Evolutionary conservation across 2,797 vertebrate species (phyloP).

Genomic region (Thamnophis elegans): DNA sequence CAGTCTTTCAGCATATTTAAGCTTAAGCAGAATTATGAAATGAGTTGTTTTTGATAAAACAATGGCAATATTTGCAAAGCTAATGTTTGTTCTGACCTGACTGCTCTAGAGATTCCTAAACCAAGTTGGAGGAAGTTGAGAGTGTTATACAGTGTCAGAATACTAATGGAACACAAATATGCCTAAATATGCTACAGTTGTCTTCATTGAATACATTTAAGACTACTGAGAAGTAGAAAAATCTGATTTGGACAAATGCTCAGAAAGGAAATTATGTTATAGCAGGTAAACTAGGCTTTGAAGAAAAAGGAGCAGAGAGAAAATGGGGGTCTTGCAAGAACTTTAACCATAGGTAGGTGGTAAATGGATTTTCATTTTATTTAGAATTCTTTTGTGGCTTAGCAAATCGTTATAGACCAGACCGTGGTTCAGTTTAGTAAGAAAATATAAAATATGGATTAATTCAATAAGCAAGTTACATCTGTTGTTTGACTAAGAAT

Average conservation of each 20-base stretch:
- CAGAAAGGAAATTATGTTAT: background rate
- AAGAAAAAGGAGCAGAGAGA: background rate
- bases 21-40: background rate
- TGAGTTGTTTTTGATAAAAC: constrained; percentile 1
- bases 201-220: background rate
- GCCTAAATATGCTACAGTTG: background rate
- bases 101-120: background rate
- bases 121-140: background rate
- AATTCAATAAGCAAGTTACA: background rate
- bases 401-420: background rate
- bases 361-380: background rate
- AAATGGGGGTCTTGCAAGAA: background rate
- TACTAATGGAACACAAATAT: background rate
- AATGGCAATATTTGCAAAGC: background rate
- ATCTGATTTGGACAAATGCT: background rate
- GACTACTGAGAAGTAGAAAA: background rate
- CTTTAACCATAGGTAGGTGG: background rate
- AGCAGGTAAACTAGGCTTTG: background rate
- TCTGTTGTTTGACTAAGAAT: background rate
- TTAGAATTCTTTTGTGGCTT: background rate
- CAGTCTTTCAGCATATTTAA: background rate
- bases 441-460: background rate
- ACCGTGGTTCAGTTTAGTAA: background rate
- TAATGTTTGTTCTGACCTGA: background rate
- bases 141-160: background rate